These are phyloP conservation scores for Semibalanus balanoides DNA, from an alignment of 1,140 invertebrate genomes.

Conservation along the genomic window DNA sequence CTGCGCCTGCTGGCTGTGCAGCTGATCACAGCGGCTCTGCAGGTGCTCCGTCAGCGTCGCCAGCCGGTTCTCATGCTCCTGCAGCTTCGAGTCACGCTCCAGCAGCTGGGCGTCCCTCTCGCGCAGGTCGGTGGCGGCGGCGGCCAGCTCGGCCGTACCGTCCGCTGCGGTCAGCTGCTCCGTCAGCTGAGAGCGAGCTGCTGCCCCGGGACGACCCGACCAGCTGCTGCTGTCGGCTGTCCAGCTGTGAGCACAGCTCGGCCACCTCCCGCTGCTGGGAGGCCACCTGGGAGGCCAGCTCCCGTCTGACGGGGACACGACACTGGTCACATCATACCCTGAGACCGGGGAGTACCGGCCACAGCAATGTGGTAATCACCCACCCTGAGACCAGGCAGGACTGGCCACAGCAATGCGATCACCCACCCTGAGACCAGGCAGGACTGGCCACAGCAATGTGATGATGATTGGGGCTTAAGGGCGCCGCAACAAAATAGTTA, in stretches of 20 bases:
- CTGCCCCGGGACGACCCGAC: too few relatives aligned
- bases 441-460: too few relatives aligned
- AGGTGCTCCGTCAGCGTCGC: not conserved
- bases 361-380: too few relatives aligned
- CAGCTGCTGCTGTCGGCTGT: not conserved
- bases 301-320: not conserved
- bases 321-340: too few relatives aligned
- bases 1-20: not conserved
- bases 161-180: not conserved
- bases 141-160: not conserved
- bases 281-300: not conserved
- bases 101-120: not conserved
- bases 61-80: not conserved
- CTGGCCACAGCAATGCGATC: too few relatives aligned
- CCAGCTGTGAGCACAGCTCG: not conserved
- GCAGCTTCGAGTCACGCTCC: not conserved
- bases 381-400: too few relatives aligned
- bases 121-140: not conserved
- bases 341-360: too few relatives aligned
- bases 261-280: not conserved
- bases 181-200: too few relatives aligned
- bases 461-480: too few relatives aligned
- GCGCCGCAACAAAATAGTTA: too few relatives aligned
- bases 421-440: too few relatives aligned
- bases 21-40: not conserved